phyloP scores from a whole-genome alignment of 2,113 vertebrate genomes.

The Aphelocoma coerulescens region DNA sequence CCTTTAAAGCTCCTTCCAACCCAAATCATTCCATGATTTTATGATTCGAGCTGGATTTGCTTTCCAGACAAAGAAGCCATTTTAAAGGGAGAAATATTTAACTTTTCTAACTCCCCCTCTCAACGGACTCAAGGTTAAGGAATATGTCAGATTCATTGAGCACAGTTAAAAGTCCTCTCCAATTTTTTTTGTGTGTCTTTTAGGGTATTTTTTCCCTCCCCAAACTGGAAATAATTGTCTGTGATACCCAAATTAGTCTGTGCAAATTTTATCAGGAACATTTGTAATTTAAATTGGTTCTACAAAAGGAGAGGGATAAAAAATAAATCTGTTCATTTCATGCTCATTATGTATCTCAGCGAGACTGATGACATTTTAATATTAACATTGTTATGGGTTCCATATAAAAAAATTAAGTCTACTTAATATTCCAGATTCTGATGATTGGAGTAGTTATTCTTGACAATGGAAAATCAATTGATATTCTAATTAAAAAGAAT shows the following conservation, averaged over 20 bases:
- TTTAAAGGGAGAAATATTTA: background rate
- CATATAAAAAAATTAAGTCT: conserved; percentile 38
- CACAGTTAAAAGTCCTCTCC: background rate
- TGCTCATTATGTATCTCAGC: conserved; percentile 51
- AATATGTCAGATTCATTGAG: background rate
- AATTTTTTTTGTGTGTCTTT: background rate
- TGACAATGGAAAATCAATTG: conserved; percentile 51
- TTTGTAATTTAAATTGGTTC: conserved; percentile 69
- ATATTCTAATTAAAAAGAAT: conserved; percentile 38
- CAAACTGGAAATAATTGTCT: conserved; percentile 31
- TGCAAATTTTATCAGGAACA: conserved; percentile 46
- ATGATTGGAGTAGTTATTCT: conserved; percentile 40
- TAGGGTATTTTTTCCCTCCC: background rate
- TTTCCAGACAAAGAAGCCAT: background rate
- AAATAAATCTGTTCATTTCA: conserved; percentile 50
- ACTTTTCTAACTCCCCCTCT: background rate
- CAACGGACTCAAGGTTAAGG: background rate
- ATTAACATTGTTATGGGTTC: conserved; percentile 45
- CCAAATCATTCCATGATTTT: background rate
- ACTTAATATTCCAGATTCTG: conserved; percentile 37
- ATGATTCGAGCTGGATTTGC: background rate
- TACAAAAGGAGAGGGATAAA: background rate
- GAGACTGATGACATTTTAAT: conserved; percentile 64
- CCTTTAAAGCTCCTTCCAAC: background rate
- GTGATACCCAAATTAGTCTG: conserved; percentile 45